Evolutionary conservation across 2,888 invertebrate genomes (phyloP).

Genomic region (Caenorhabditis sp.): DNA sequence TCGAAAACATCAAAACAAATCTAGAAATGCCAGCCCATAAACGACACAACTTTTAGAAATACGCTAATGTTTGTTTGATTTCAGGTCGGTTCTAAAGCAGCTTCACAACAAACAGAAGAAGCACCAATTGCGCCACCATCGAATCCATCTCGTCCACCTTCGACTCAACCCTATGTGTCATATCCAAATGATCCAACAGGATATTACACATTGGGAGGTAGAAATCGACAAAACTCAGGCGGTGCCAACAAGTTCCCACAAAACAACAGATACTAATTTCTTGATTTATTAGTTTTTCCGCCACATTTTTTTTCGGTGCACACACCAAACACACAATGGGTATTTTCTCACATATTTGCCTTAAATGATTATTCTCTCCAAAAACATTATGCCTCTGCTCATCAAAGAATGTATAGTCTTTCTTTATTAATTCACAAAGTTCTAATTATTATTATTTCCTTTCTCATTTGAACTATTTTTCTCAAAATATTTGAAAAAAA

Average conservation of each 20-base stretch:
- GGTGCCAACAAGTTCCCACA: slow-evolving; percentile 10
- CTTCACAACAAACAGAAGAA: slow-evolving; percentile 66
- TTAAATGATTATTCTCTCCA: neutral
- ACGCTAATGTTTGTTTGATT: slow-evolving; percentile 8
- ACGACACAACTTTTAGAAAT: too few species aligned
- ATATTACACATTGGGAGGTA: slow-evolving; percentile 69
- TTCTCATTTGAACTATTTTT: neutral
- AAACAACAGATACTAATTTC: slow-evolving; percentile 11
- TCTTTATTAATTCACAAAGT: slow-evolving; percentile 2
- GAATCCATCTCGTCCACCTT: slow-evolving; percentile 41
- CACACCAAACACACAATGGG: slow-evolving; percentile 2
- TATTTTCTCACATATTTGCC: slow-evolving; percentile 6
- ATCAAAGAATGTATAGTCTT: slow-evolving; percentile 30
- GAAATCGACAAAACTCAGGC: slow-evolving; percentile 31
- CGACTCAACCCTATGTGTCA: slow-evolving; percentile 63
- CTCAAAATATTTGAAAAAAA: too few species aligned
- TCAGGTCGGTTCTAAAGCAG: slow-evolving; percentile 68
- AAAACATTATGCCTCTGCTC: slow-evolving; percentile 25
- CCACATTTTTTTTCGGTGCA: slow-evolving; percentile 7
- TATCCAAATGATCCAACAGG: slow-evolving; percentile 70
- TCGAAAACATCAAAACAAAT: too few species aligned
- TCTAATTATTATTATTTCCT: neutral
- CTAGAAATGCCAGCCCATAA: too few species aligned
- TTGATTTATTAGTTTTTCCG: slow-evolving; percentile 18
- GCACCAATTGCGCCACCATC: slow-evolving; percentile 42